Base-by-base conservation (phyloP, 2,888 invertebrate genomes). In the Ecdyonurus torrentis region DNA sequence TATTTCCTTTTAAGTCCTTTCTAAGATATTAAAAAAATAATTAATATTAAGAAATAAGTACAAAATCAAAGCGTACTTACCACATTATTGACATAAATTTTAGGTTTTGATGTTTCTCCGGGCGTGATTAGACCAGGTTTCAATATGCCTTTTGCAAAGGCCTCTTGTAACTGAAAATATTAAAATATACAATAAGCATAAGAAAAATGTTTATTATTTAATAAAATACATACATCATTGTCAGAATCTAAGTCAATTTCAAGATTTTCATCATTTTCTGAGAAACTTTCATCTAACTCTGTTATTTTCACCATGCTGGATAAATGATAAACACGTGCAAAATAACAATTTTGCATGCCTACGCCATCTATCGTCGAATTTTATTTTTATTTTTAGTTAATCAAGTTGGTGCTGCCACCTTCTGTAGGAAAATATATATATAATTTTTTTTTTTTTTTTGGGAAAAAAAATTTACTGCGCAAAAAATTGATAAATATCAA, bases 101-200 rank as follows among this genome's bases (percentile, higher is more conserved):
- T 83, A 67, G 55, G 55, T 55, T 81, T 78, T 64, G 80, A 72
- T 69, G 77, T 76, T 67, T 82, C 78, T 62, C 85, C 76, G 69
- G 83, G 81, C 67, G 83, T 79, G 2, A 66, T 67, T 74, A 93
- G 92, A 0, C 94, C 94, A 1, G 93, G 89, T 72, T 94, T 91
- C 0, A 97, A 71, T 62, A 87, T 78, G 1, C 95, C 95, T 69
- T 85, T 83, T 0, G 85, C 85, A 74, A 93, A 91, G 0, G 95
- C 94, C 72, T 89, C 87, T 83, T 92, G 94, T 63, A 97, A 75
- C 93, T 95, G 71, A 62, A 76, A 55, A 18, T 55, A 18, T 55
- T 20, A 5, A 55, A 37, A 37, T 10, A 37, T 15, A 37, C 5
- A 37, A 37, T 37, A 5, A 37, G 7, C 15, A 10, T 10, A 10